Percentiles rank a stretch among this genome's conserved stretches.
Evolutionary conservation across 2,888 invertebrate species (phyloP).

Genomic region (Limnephilus lunatus): DNA sequence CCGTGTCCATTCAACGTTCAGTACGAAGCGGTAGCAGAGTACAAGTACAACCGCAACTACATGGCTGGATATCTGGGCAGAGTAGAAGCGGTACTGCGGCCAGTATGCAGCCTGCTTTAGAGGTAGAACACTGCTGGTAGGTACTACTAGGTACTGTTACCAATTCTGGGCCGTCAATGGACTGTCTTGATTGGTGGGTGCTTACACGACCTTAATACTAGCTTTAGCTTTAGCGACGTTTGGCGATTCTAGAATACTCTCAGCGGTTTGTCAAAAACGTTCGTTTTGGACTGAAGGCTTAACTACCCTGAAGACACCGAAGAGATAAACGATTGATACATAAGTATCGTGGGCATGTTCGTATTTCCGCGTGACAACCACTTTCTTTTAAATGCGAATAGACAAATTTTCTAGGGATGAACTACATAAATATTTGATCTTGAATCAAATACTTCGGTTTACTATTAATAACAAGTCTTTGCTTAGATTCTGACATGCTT

Average conservation of each 20-base stretch:
- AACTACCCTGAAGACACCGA: background rate
- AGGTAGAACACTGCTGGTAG: background rate
- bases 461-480: too few species aligned
- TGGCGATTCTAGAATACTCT: background rate
- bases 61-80: background rate
- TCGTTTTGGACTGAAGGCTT: background rate
- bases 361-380: background rate
- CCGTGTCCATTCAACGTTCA: conserved; percentile 16
- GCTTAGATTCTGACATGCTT: background rate
- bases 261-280: background rate
- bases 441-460: too few species aligned
- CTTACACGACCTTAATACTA: conserved; percentile 25
- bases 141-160: background rate
- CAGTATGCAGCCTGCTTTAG: background rate
- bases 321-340: too few species aligned
- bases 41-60: background rate
- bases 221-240: background rate
- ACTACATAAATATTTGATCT: too few species aligned
- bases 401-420: too few species aligned
- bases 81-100: background rate
- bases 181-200: conserved; percentile 34
- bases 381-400: too few species aligned
- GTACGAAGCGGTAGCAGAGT: background rate
- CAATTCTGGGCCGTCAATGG: conserved; percentile 8
- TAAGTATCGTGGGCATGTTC: too few species aligned